A percentile compares a stretch with the other conserved stretches of the same genome.
These are phyloP conservation scores for Tyrannus savana DNA, from an alignment of 2,113 vertebrate species.

Conservation along the genomic window DNA sequence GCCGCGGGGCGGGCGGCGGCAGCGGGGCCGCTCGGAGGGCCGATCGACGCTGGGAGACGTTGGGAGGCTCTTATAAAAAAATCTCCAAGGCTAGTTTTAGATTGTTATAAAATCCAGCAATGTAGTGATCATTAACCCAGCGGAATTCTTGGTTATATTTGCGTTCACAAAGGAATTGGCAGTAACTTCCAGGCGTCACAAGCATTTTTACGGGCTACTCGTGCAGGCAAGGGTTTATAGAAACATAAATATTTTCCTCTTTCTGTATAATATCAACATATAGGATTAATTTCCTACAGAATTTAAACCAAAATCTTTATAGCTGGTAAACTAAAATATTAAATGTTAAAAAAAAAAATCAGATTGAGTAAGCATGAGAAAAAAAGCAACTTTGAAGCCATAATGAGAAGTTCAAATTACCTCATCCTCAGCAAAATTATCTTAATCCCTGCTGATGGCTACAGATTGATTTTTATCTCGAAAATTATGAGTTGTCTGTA, in stretches of 20 bases:
- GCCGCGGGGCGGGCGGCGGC: background rate
- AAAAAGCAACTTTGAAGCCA: background rate
- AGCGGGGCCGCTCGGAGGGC: background rate
- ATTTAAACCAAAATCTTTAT: background rate
- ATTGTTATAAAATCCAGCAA: background rate
- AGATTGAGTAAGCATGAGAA: background rate
- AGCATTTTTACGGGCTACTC: background rate
- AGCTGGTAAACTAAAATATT: background rate
- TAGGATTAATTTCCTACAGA: background rate
- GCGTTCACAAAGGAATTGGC: background rate
- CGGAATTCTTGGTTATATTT: background rate
- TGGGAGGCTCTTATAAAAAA: background rate
- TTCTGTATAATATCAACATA: background rate
- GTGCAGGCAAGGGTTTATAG: background rate
- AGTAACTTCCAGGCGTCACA: background rate
- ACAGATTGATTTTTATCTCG: background rate
- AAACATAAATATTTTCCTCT: background rate
- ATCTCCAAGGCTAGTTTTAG: background rate
- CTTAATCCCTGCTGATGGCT: background rate
- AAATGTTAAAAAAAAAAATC: too few relatives aligned
- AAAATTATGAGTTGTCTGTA: slow-evolving; percentile 15
- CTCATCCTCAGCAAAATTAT: background rate
- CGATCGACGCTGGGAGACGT: background rate
- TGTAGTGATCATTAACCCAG: background rate
- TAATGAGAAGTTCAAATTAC: background rate